Evolutionary conservation across 2,888 invertebrate genomes (phyloP).

Genomic region (Agrotis segetum): DNA sequence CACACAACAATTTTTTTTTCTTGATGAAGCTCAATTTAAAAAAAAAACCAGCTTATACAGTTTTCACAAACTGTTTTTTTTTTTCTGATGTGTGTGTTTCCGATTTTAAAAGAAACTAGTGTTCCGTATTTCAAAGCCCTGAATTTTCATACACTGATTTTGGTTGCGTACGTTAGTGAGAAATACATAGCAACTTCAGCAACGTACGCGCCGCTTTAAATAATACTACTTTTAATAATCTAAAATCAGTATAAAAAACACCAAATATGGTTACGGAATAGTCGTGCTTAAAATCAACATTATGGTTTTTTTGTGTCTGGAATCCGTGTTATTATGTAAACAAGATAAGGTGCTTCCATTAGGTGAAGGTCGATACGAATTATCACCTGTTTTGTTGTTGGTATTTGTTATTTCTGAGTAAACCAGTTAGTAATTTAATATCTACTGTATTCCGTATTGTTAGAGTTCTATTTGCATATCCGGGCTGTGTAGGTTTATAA

Average conservation of each 20-base stretch:
- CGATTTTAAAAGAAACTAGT: no score
- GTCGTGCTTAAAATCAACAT: background rate
- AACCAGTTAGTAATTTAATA: background rate
- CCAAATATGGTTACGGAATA: background rate
- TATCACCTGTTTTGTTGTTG: constrained; percentile 21
- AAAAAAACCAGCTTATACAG: no score
- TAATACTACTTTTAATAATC: no score
- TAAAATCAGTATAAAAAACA: background rate
- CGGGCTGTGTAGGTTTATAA: background rate
- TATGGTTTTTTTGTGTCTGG: constrained; percentile 4
- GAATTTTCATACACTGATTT: no score
- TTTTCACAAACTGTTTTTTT: no score
- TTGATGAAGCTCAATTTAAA: no score
- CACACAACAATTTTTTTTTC: no score
- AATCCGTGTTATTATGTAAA: constrained; percentile 23
- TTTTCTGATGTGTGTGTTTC: no score
- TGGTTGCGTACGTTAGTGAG: no score
- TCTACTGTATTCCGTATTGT: background rate
- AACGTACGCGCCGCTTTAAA: no score
- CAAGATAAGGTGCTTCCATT: constrained; percentile 26
- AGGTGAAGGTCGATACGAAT: constrained; percentile 29
- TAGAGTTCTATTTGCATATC: constrained; percentile 1
- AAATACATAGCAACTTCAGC: no score
- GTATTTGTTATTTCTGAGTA: constrained; percentile 2
- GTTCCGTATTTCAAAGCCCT: no score